Conservation (phyloP, 2,888 invertebrate species). For the Margaritifera margaritifera region DNA sequence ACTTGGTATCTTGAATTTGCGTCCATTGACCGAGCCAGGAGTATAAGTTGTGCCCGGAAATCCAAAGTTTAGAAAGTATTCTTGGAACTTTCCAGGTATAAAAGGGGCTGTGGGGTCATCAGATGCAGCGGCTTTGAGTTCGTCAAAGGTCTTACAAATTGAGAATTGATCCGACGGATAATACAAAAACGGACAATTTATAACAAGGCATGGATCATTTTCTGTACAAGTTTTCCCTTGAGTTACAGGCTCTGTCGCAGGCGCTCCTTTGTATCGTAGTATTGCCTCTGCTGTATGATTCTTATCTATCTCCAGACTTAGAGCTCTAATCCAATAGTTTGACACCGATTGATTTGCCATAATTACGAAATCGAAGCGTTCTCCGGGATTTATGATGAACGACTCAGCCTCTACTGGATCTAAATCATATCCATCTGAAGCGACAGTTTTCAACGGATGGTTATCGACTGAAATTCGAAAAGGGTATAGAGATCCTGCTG, state of each 20-base stretch:
- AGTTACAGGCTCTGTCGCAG: slow-evolving; percentile 31
- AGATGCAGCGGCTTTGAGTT: slow-evolving; percentile 27
- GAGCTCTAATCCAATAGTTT: slow-evolving; percentile 58
- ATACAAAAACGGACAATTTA: slow-evolving; percentile 51
- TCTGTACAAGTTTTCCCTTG: slow-evolving; percentile 23
- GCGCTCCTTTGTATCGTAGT: slow-evolving; percentile 38
- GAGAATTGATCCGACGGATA: slow-evolving; percentile 30
- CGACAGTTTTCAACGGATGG: slow-evolving; percentile 47
- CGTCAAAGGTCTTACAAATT: slow-evolving; percentile 32
- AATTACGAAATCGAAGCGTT: slow-evolving; percentile 57
- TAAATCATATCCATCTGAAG: slow-evolving; percentile 54
- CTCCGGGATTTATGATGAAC: slow-evolving; percentile 52
- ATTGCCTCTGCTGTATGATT: slow-evolving; percentile 43
- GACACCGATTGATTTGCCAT: slow-evolving; percentile 38
- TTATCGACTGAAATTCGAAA: slow-evolving; percentile 52
- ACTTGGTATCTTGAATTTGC: slow-evolving; percentile 38
- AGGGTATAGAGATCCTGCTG: slow-evolving; percentile 46
- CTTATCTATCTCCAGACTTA: slow-evolving; percentile 36
- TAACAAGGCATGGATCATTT: slow-evolving; percentile 30
- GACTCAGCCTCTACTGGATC: slow-evolving; percentile 42
- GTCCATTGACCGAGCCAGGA: slow-evolving; percentile 55
- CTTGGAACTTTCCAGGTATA: slow-evolving; percentile 33
- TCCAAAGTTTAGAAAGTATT: slow-evolving; percentile 63
- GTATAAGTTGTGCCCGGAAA: slow-evolving; percentile 49
- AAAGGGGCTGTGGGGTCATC: slow-evolving; percentile 34